Base-by-base conservation (phyloP, 1,140 invertebrate species). In the Agrypnia vestita region DNA sequence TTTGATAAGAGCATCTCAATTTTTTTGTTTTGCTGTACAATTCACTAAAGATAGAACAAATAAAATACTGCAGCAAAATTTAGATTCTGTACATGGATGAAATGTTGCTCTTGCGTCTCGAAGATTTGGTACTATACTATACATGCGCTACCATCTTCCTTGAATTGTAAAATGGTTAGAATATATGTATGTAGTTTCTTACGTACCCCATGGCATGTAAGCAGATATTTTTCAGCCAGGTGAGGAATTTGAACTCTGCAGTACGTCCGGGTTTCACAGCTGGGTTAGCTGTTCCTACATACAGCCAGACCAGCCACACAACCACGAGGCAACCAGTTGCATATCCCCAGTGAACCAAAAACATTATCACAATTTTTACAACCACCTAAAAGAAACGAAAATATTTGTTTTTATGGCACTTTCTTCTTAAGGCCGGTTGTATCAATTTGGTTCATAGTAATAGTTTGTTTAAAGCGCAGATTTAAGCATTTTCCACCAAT, bases 211-310 rank as follows among this genome's bases (percentile, higher is more conserved):
- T 94, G 80, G 95, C 92, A 84, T 92, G 91, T 15, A 95, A 89
- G 72, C 96, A 88, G 0, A 92, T 90, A 84, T 92, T 93, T 88
- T 94, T 96, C 0, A 97, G 84, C 96, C 96, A 98, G 56, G 92
- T 92, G 83, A 96, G 94, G 80, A 98, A 94, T 83, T 93, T 93
- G 86, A 98, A 98, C 87, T 98, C 96, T 0, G 95, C 93, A 21
- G 97, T 95, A 9, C 95, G 89, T 81, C 97, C 97, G 17, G 97
- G 96, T 86, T 97, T 97, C 9, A 97, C 95, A 6, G 97, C 97
- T 6, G 97, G 97, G 90, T 97, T 98, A 7, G 96, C 96, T 53
- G 95, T 94, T 11, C 97, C 96, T 75, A 99, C 96, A 86, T 99
- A 98, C 84, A 97, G 92, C 94, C 97, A 98, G 56, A 98, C 91